Evolutionary conservation across 2,113 vertebrate species (phyloP), one percentile per base, ranked within the genome.

Genomic region (Syngnathoides biaculeatus): DNA sequence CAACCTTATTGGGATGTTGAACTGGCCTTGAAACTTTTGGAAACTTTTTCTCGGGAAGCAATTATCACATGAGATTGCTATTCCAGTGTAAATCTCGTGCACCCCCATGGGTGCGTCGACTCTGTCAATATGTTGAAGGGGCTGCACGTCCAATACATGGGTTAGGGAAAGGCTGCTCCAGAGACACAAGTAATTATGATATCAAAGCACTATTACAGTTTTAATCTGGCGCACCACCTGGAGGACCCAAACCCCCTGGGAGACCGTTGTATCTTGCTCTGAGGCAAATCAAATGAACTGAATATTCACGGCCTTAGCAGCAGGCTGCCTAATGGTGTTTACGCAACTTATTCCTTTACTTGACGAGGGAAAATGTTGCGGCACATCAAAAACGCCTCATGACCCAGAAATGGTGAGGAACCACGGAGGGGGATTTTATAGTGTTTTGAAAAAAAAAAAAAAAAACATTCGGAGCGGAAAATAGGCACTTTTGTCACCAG

Each of bases 291-390:
- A 76, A 71, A 82, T 45, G 13, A 84, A 72, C 60, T 57, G 74
- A 85, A 82, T 84, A 64, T 48, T 72, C 84, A 84, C 69, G 69
- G 74, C 79, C 67, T 84, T 74, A 69, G 69, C 70, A 72, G 69
- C 48, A 60, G 78, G 83, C 74, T 45, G 59, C 62, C 20, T 47
- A 72, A 24, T 11, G 11, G 65, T 86, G 80, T 86, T 85, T 74
- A 79, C 82, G 67, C 81, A 82, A 74, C 70, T 82, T 84, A 24
- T 53, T 24, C 5, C n/a, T 53, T 53, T 53, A 53, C 85, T 72
- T 63, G 55, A 42, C 71, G 76, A 68, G 72, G 11, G 12, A 12
- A 88, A 80, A 62, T 52, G 61, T 79, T 82, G 80, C 73, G 56
- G 84, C 73, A 81, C 80, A 81, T 85, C 77, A 79, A 84, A 82